These are phyloP conservation scores for Parasteatoda tepidariorum DNA, from an alignment of 1,140 invertebrate species.

Conservation along the genomic window DNA sequence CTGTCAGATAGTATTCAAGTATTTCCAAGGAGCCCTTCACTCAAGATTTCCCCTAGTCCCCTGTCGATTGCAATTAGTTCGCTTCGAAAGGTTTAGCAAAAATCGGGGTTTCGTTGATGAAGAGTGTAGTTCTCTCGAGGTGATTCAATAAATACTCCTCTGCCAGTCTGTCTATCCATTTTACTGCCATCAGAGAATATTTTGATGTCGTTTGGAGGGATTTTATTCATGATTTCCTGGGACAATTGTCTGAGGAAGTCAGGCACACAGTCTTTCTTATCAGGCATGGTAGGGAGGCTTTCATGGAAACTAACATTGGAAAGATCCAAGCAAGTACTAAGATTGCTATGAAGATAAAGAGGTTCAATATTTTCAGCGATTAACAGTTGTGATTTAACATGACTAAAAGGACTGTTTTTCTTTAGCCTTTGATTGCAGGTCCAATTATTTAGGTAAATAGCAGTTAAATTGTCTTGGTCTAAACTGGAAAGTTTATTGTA, in stretches of 20 bases:
- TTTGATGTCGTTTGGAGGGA: neutral
- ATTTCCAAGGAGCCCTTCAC: neutral
- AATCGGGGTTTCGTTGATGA: neutral
- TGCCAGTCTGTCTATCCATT: neutral
- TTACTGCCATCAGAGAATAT: conserved; percentile 6
- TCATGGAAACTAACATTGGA: neutral
- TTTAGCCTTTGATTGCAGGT: neutral
- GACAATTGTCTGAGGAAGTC: neutral
- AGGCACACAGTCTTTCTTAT: neutral
- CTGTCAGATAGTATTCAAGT: neutral
- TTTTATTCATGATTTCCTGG: conserved; percentile 2
- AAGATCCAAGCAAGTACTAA: neutral
- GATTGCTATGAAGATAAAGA: neutral
- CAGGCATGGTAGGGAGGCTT: neutral
- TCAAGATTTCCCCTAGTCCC: neutral
- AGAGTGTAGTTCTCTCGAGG: neutral
- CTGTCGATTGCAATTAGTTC: neutral
- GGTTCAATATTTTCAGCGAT: neutral
- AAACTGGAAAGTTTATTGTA: neutral
- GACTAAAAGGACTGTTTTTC: conserved; percentile 13
- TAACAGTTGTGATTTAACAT: neutral
- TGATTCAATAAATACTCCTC: neutral
- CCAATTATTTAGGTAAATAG: conserved; percentile 3
- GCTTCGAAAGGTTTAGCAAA: neutral
- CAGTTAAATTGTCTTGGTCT: neutral